Base-by-base conservation (phyloP, 2,888 invertebrate species). In the Dorcus hopei region DNA sequence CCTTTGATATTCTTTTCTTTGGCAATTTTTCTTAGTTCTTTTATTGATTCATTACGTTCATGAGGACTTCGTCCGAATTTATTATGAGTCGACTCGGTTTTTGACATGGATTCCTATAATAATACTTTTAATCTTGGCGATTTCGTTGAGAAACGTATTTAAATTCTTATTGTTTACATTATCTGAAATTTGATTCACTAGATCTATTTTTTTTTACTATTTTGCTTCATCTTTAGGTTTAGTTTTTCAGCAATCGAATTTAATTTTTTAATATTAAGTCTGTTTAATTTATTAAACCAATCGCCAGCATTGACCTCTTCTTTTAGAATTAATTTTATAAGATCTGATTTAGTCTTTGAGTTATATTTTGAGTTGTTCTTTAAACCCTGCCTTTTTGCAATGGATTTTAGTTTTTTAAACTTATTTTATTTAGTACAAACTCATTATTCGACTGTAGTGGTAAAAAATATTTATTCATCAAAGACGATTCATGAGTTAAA, bases 191-290 rank as follows among this genome's bases (percentile, higher is more conserved):
- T 1, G 1, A 14, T 14, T 14, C 14, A 51, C 23, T 51, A 51
- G 50, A 56, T 56, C 50, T 41, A 47, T 56, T 38, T 56, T 38
- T 56, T 56, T 56, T 14, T 14, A 14, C 14, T 14, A 14, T 14
- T 14, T 14, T 14, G 14, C 14, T 14, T 14, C 1, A 14, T 14
- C 14, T 14, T 14, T 14, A 14, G 14, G 14, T 14, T 1, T 14
- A 49, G 19, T 51, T 56, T 56, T 56, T 56, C 42, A 51, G 50
- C 56, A 51, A 56, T 57, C n/a, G 45, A 19, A 41, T 52, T 57
- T 57, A 57, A 52, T 57, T 57, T 52, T 57, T 56, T 57, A 57
- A 57, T 52, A 57, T 52, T 57, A 19, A 45, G 51, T 52, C 47
- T 57, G 41, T 16, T 57, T 57, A 57, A 52, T 52, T 52, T 52